These are phyloP conservation scores for Stegostoma tigrinum DNA, from an alignment of 2,113 vertebrate species.

Conservation along the genomic window DNA sequence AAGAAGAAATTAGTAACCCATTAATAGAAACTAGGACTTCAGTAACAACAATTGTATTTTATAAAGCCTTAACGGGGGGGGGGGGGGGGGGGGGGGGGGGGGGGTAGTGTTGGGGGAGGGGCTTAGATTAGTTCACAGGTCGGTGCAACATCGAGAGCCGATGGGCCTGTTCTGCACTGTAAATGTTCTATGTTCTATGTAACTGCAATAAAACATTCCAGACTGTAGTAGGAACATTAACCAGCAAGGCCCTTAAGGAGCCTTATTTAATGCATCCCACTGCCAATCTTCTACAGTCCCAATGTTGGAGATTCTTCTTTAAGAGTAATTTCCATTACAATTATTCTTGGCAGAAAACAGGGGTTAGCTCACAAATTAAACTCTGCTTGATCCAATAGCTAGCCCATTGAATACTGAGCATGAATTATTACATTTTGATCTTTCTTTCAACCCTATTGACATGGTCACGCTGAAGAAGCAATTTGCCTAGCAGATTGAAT, in stretches of 20 bases:
- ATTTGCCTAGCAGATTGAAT: no score
- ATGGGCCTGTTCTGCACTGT: no score
- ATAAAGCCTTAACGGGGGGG: background rate
- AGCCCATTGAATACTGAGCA: background rate
- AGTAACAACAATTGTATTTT: no score
- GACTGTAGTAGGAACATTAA: background rate
- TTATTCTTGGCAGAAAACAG: background rate
- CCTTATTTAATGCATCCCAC: background rate
- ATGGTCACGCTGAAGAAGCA: no score
- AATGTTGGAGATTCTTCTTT: background rate
- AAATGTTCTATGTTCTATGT: no score
- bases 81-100: no score
- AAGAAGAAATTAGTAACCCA: no score
- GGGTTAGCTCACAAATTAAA: background rate
- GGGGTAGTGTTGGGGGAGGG: no score
- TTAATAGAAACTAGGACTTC: no score
- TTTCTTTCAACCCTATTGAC: background rate
- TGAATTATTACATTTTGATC: background rate
- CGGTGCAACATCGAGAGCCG: no score
- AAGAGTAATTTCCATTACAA: background rate
- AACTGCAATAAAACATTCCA: background rate
- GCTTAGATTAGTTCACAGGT: no score
- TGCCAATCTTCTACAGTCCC: background rate
- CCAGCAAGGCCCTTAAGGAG: background rate
- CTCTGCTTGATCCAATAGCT: background rate